Conservation (phyloP, 2,113 vertebrate species). For the Opisthocomus hoazin region DNA sequence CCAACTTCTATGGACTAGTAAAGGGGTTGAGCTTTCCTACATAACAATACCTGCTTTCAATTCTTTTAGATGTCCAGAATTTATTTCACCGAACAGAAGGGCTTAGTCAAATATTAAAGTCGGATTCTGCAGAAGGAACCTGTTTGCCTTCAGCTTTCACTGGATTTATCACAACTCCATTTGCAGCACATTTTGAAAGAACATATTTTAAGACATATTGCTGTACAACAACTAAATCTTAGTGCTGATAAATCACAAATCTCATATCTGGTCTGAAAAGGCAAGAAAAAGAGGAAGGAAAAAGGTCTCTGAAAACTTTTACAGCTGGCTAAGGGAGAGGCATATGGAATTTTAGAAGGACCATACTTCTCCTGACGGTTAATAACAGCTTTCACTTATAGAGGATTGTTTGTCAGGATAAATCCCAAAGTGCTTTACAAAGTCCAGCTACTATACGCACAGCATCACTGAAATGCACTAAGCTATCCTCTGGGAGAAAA, state of each 20-base stretch:
- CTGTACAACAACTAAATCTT: slow-evolving; percentile 31
- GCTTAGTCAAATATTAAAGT: slow-evolving; percentile 19
- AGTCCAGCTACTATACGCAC: not conserved
- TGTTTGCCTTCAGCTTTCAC: slow-evolving; percentile 25
- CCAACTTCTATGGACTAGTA: not conserved
- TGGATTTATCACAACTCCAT: slow-evolving; percentile 39
- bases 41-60: not conserved
- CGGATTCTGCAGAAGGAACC: not conserved
- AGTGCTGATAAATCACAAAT: slow-evolving; percentile 41
- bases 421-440: not conserved
- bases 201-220: slow-evolving; percentile 61
- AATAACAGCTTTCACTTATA: not conserved
- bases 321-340: not conserved
- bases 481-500: not conserved
- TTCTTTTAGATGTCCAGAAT: not conserved
- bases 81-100: not conserved
- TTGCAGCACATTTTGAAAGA: slow-evolving; percentile 46
- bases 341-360: not conserved
- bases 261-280: slow-evolving; percentile 11
- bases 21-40: not conserved
- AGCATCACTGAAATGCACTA: not conserved
- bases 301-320: not conserved
- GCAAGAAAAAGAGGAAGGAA: not conserved
- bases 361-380: not conserved
- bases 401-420: not conserved